These are phyloP conservation scores for Nineta flava DNA, from an alignment of 2,888 invertebrate genomes.

Conservation along the genomic window DNA sequence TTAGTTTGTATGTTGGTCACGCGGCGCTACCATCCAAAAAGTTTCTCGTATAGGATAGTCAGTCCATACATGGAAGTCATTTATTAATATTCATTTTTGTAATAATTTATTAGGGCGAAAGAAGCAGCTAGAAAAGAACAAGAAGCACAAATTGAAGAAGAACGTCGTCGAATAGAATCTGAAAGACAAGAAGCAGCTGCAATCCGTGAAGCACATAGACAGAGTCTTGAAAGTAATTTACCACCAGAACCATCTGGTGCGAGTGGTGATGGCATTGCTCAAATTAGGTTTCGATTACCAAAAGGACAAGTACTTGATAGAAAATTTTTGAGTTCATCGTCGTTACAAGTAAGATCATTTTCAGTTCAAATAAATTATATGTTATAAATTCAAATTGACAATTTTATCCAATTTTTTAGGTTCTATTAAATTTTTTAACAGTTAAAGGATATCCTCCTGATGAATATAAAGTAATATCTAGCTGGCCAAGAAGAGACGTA, in stretches of 20 bases:
- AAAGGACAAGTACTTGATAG: conserved; percentile 61
- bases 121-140: conserved; percentile 70
- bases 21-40: too few species aligned
- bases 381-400: conserved; percentile 2
- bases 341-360: conserved; percentile 31
- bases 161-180: conserved; percentile 55
- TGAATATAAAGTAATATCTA: conserved; percentile 80
- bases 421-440: conserved; percentile 71
- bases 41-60: not conserved
- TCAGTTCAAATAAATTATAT: not conserved
- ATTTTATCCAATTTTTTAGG: conserved; percentile 30
- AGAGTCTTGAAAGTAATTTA: conserved; percentile 45
- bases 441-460: conserved; percentile 77
- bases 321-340: conserved; percentile 47
- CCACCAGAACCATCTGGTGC: conserved; percentile 53
- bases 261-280: conserved; percentile 41
- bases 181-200: conserved; percentile 57
- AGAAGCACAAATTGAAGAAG: conserved; percentile 55
- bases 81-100: not conserved
- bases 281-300: conserved; percentile 70
- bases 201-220: conserved; percentile 52
- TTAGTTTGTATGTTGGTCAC: too few species aligned
- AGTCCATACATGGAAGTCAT: not conserved
- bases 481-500: conserved; percentile 92
- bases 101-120: conserved; percentile 46